phyloP scores from a whole-genome alignment of 2,797 vertebrate genomes.

The Hapalemur alaotrensis region DNA sequence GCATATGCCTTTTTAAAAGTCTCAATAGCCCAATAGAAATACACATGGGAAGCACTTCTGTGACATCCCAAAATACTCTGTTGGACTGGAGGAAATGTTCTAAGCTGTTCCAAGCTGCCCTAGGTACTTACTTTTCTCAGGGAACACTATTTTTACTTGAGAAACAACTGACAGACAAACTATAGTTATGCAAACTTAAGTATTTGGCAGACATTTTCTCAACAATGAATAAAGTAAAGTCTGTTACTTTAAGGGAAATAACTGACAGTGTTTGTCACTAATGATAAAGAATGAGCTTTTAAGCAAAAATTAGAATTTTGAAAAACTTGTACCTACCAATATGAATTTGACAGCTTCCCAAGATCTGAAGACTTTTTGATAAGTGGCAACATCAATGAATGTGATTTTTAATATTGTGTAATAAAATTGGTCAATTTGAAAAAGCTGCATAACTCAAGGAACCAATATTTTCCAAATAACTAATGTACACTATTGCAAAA shows the following conservation, averaged over 20 bases:
- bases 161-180: background rate
- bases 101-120: background rate
- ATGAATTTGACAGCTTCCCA: background rate
- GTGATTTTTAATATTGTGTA: background rate
- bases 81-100: background rate
- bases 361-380: background rate
- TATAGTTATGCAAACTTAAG: background rate
- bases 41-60: background rate
- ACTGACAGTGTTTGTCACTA: background rate
- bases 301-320: slow-evolving; percentile 14
- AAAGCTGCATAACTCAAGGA: background rate
- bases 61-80: background rate
- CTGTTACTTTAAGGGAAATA: background rate
- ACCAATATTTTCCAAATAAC: background rate
- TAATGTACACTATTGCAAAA: background rate
- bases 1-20: background rate
- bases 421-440: background rate
- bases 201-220: background rate
- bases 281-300: background rate
- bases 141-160: background rate
- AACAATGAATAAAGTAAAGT: background rate
- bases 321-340: background rate
- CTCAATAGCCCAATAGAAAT: background rate
- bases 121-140: background rate
- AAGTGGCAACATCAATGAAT: background rate